Percentiles rank a stretch among this genome's conserved stretches.
Evolutionary conservation across 2,888 invertebrate species (phyloP).

Genomic region (Epinotia nisella): DNA sequence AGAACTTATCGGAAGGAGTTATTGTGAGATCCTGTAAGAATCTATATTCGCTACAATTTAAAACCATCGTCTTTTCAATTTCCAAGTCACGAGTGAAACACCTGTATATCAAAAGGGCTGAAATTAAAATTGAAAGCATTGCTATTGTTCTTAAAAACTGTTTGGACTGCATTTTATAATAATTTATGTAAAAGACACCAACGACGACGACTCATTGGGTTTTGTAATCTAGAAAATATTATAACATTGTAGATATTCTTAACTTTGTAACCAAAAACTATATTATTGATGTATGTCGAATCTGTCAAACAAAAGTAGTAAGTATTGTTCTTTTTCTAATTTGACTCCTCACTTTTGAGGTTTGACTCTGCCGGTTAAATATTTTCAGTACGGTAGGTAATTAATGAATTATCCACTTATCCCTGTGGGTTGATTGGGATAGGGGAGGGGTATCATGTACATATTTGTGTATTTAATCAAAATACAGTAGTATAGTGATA

Average conservation of each 20-base stretch:
- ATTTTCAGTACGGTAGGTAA: neutral
- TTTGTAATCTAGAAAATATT: neutral
- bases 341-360: too few relatives aligned
- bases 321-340: neutral
- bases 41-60: conserved; percentile 52
- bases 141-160: conserved; percentile 43
- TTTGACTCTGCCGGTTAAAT: neutral
- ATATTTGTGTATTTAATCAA: neutral
- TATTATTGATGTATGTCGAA: neutral
- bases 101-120: conserved; percentile 66
- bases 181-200: neutral
- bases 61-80: conserved; percentile 51
- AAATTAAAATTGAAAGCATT: conserved; percentile 53
- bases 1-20: conserved; percentile 55
- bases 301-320: neutral
- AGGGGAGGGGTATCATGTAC: too few relatives aligned
- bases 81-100: conserved; percentile 58
- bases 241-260: neutral
- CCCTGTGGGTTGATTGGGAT: too few relatives aligned
- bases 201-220: neutral
- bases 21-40: conserved; percentile 56
- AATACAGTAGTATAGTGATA: neutral
- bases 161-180: neutral
- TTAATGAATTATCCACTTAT: too few relatives aligned
- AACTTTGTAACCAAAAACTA: neutral